phyloP scores from a whole-genome alignment of 2,888 invertebrate genomes.

The Sphaeridia pumilis region DNA sequence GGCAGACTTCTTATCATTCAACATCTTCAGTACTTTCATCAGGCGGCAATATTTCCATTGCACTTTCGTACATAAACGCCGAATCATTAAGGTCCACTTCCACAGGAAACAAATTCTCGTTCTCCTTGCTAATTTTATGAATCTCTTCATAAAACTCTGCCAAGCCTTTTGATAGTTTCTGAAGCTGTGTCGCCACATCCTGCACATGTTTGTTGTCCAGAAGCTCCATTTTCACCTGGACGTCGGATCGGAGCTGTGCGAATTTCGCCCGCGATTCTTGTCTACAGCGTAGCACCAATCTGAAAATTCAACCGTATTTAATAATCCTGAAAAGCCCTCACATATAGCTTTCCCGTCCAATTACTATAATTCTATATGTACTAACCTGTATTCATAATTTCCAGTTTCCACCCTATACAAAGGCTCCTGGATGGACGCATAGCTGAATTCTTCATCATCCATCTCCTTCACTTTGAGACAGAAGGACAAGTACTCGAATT shows the following conservation, averaged over 20 bases:
- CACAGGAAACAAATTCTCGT: constrained; percentile 74
- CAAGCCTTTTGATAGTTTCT: constrained; percentile 71
- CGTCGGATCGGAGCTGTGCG: constrained; percentile 73
- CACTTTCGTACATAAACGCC: constrained; percentile 72
- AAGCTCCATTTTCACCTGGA: constrained; percentile 90
- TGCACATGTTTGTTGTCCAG: constrained; percentile 97
- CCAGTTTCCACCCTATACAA: constrained; percentile 96
- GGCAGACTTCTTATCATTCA: constrained; percentile 2
- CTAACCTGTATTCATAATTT: constrained; percentile 89
- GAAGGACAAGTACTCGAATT: constrained; percentile 97
- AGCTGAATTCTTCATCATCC: constrained; percentile 97
- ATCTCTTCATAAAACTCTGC: constrained; percentile 64
- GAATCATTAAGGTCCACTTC: constrained; percentile 88
- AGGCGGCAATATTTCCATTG: constrained; percentile 30
- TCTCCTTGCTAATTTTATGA: constrained; percentile 57
- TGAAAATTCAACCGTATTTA: too few relatives aligned
- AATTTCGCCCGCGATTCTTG: constrained; percentile 83
- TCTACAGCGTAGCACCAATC: constrained; percentile 83
- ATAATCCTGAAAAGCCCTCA: too few relatives aligned
- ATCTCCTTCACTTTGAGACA: constrained; percentile 99
- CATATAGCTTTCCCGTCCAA: too few relatives aligned
- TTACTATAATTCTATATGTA: too few relatives aligned
- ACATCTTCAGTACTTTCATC: constrained; percentile 22
- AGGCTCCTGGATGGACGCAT: constrained; percentile 84
- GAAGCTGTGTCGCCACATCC: constrained; percentile 76